Percentiles rank a stretch among this genome's conserved stretches.
Evolutionary conservation across 2,113 vertebrate species (phyloP).

Genomic region (Anseranas semipalmata): DNA sequence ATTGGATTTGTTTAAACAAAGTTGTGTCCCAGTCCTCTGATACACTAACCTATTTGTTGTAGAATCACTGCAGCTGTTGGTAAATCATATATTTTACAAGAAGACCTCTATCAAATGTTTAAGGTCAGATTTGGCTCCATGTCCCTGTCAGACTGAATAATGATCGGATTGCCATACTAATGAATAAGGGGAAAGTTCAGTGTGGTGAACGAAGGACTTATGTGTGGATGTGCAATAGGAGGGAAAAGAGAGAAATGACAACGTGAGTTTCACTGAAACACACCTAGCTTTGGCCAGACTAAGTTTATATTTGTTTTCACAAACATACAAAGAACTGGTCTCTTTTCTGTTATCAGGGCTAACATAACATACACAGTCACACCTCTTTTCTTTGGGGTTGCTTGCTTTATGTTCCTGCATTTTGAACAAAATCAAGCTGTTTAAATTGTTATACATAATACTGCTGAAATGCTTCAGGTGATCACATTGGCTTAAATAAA

Average conservation of each 20-base stretch:
- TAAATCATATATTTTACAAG: not conserved
- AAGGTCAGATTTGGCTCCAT: not conserved
- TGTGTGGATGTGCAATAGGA: not conserved
- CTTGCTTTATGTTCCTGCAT: not conserved
- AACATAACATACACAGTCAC: not conserved
- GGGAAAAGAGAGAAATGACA: not conserved
- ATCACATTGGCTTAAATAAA: not conserved
- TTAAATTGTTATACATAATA: not conserved
- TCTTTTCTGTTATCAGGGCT: not conserved
- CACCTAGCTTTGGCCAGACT: not conserved
- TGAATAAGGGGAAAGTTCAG: not conserved
- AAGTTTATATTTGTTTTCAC: not conserved
- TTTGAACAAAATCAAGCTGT: not conserved
- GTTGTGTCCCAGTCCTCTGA: not conserved
- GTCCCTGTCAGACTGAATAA: not conserved
- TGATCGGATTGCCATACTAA: not conserved
- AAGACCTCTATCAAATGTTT: not conserved
- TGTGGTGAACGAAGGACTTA: not conserved
- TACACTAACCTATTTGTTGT: not conserved
- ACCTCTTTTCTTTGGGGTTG: not conserved
- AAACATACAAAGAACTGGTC: not conserved
- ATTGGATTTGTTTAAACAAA: conserved; percentile 32
- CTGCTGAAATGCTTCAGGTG: not conserved
- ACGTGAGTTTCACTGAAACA: not conserved
- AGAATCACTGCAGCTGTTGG: not conserved